These are phyloP conservation scores for Mimachlamys varia DNA, from an alignment of 2,888 invertebrate species.

Conservation along the genomic window DNA sequence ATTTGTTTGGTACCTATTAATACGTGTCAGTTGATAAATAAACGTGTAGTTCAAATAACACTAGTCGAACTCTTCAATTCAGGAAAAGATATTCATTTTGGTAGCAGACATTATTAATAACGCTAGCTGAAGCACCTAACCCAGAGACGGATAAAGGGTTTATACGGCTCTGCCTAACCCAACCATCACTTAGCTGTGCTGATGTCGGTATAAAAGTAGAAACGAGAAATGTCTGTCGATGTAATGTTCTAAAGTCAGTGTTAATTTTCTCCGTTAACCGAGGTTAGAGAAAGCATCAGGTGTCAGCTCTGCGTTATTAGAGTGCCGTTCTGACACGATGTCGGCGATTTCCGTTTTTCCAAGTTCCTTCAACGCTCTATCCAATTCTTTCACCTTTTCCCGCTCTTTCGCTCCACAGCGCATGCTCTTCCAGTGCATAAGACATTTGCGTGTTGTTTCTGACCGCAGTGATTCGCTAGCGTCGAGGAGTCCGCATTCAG, in stretches of 20 bases:
- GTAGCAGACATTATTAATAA: too few relatives aligned
- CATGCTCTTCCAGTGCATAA: conserved; percentile 65
- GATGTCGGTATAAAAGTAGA: not conserved
- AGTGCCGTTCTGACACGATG: conserved; percentile 65
- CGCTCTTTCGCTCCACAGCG: conserved; percentile 66
- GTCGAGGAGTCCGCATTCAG: conserved; percentile 53
- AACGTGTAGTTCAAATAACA: too few relatives aligned
- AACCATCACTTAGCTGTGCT: not conserved
- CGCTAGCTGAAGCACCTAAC: too few relatives aligned
- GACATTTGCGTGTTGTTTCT: conserved; percentile 62
- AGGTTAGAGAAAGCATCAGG: conserved; percentile 63
- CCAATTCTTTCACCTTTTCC: conserved; percentile 70
- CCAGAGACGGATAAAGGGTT: too few relatives aligned
- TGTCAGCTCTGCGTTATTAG: conserved; percentile 67
- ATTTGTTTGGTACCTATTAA: too few relatives aligned
- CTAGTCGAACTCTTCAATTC: too few relatives aligned
- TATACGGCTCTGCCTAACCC: too few relatives aligned
- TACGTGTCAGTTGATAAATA: too few relatives aligned
- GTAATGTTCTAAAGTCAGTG: not conserved
- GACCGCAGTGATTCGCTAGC: conserved; percentile 55
- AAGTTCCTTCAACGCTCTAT: conserved; percentile 70
- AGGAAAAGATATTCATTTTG: too few relatives aligned
- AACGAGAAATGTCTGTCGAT: not conserved
- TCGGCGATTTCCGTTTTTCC: conserved; percentile 72
- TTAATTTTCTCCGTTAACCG: not conserved